Conservation (phyloP, 1,140 invertebrate genomes). For the Heliconius himera region DNA sequence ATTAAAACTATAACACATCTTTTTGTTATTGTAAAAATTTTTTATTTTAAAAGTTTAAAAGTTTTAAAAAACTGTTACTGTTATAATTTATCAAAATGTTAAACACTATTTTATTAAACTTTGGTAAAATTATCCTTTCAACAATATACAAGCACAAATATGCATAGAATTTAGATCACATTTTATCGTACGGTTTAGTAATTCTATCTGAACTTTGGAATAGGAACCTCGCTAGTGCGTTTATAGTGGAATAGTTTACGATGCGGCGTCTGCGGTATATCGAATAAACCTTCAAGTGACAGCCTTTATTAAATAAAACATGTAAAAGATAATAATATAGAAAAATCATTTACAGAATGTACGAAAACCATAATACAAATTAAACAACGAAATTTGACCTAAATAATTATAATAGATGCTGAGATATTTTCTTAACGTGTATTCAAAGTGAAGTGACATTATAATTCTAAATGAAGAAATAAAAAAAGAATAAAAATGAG, state of each 20-base stretch:
- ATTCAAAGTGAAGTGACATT: constrained; percentile 16
- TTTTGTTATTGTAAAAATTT: too few relatives aligned
- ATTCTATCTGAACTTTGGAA: constrained; percentile 14
- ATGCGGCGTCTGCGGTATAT: not conserved
- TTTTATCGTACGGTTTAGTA: constrained; percentile 20
- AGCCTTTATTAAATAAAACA: not conserved
- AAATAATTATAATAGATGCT: constrained; percentile 20
- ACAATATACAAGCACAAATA: not conserved
- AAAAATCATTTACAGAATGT: not conserved
- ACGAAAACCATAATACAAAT: constrained; percentile 19
- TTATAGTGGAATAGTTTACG: constrained; percentile 11
- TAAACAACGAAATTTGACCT: constrained; percentile 49
- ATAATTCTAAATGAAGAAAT: constrained; percentile 38
- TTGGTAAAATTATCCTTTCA: not conserved
- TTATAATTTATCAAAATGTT: too few relatives aligned
- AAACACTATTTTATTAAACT: not conserved
- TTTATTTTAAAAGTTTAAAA: too few relatives aligned
- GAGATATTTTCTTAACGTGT: constrained; percentile 24
- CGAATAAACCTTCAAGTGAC: not conserved
- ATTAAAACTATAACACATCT: too few relatives aligned
- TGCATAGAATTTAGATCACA: constrained; percentile 17
- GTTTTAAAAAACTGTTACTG: too few relatives aligned
- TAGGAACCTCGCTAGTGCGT: constrained; percentile 9
- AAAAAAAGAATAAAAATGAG: constrained; percentile 78
- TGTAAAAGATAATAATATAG: not conserved